Conservation (phyloP, 2,888 invertebrate genomes). For the Lamellibrachia satsuma region DNA sequence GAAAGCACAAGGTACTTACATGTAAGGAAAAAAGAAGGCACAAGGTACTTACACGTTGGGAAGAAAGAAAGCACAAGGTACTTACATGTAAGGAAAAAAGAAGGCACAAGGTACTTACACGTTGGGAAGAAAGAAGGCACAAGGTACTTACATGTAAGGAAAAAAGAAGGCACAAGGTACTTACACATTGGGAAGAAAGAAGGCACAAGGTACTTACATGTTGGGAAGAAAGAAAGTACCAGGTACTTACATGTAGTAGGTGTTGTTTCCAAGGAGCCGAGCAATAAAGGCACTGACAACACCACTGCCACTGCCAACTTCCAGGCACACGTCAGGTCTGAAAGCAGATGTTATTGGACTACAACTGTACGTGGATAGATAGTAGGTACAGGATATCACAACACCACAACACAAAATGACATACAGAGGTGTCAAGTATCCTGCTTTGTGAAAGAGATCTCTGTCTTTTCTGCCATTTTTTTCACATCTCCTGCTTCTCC, state of each 20-base stretch:
- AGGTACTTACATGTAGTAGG: conserved; percentile 68
- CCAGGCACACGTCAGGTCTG: conserved; percentile 77
- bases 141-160: background rate
- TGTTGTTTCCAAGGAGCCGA: conserved; percentile 69
- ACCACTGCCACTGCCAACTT: conserved; percentile 92
- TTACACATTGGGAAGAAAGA: background rate
- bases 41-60: no score
- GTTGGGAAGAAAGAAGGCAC: background rate
- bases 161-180: background rate
- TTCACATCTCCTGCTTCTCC: no score
- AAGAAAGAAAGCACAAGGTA: no score
- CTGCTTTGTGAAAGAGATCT: no score
- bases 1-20: background rate
- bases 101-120: no score
- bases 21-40: no score
- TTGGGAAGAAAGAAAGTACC: background rate
- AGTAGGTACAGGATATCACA: no score
- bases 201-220: background rate
- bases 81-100: background rate
- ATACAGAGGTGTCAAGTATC: no score
- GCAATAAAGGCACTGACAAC: conserved; percentile 85
- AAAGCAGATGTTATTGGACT: background rate
- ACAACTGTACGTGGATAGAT: no score
- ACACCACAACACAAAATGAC: no score
- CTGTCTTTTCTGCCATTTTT: no score